These are phyloP conservation scores for Cantharis rufa DNA, from an alignment of 2,888 invertebrate species.

Conservation along the genomic window DNA sequence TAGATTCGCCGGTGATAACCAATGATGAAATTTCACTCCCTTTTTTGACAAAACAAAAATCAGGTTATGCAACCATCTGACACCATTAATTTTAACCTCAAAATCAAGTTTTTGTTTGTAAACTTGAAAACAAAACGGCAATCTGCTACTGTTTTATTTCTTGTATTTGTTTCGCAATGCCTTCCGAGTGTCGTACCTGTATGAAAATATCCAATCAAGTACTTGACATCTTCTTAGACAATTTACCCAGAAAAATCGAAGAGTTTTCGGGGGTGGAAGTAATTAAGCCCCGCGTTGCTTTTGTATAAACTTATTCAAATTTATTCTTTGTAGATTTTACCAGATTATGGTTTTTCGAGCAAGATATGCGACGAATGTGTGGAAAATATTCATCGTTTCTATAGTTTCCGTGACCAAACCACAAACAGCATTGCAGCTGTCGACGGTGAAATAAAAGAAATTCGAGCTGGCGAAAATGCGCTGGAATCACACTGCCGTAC, in stretches of 20 bases:
- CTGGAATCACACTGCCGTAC: background rate
- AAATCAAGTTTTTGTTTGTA: too few relatives aligned
- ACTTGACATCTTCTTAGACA: background rate
- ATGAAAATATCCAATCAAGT: background rate
- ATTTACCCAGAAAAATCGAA: background rate
- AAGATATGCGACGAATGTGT: background rate
- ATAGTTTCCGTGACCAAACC: background rate
- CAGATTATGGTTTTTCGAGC: background rate
- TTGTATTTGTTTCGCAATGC: too few relatives aligned
- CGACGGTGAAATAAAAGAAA: background rate
- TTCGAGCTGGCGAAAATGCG: background rate
- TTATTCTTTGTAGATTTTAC: background rate
- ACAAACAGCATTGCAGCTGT: background rate
- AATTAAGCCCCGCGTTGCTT: background rate
- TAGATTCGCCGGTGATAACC: too few relatives aligned
- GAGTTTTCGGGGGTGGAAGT: background rate
- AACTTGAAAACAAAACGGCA: too few relatives aligned
- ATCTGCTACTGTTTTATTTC: too few relatives aligned
- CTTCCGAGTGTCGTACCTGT: background rate
- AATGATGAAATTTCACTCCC: too few relatives aligned
- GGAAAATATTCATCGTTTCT: background rate
- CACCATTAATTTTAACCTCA: too few relatives aligned
- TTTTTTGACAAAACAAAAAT: too few relatives aligned
- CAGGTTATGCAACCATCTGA: too few relatives aligned
- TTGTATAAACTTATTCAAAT: background rate